phyloP scores from a whole-genome alignment of 2,797 vertebrate genomes.

The Lepidocolaptes lacrymiger region DNA sequence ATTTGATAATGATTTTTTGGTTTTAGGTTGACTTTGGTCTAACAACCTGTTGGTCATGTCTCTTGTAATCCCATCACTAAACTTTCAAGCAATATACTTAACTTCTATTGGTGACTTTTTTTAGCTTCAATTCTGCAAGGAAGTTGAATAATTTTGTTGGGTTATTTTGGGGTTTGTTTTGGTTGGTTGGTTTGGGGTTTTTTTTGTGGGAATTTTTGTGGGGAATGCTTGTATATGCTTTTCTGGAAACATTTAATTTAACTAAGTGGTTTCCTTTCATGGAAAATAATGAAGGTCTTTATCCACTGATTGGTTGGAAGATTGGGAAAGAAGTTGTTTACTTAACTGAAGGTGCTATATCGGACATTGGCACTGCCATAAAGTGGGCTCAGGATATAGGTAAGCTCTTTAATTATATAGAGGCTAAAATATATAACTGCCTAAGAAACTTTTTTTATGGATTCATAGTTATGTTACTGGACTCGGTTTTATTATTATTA shows the following conservation, averaged over 20 bases:
- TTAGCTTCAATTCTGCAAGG: background rate
- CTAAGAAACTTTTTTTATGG: background rate
- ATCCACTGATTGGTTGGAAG: constrained; percentile 96
- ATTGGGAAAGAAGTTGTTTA: constrained; percentile 91
- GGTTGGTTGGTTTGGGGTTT: background rate
- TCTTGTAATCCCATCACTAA: background rate
- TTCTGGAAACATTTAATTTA: background rate
- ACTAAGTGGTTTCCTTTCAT: background rate
- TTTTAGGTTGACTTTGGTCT: background rate
- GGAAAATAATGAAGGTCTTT: constrained; percentile 83
- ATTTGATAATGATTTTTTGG: background rate
- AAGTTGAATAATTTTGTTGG: background rate
- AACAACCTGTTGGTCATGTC: background rate
- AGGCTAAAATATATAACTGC: background rate
- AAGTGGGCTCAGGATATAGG: constrained; percentile 92
- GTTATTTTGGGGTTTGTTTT: too few relatives aligned
- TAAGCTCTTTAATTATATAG: constrained; percentile 71
- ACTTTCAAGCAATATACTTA: background rate
- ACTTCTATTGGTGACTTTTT: background rate
- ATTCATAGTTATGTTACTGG: background rate
- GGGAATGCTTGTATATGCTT: background rate
- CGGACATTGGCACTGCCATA: constrained; percentile 89
- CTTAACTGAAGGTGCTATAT: constrained; percentile 90
- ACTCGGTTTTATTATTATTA: background rate
- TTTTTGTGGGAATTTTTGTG: background rate